Evolutionary conservation across 2,797 vertebrate genomes (phyloP), one percentile per base, ranked within the genome.

Genomic region (Sebastes reedi): DNA sequence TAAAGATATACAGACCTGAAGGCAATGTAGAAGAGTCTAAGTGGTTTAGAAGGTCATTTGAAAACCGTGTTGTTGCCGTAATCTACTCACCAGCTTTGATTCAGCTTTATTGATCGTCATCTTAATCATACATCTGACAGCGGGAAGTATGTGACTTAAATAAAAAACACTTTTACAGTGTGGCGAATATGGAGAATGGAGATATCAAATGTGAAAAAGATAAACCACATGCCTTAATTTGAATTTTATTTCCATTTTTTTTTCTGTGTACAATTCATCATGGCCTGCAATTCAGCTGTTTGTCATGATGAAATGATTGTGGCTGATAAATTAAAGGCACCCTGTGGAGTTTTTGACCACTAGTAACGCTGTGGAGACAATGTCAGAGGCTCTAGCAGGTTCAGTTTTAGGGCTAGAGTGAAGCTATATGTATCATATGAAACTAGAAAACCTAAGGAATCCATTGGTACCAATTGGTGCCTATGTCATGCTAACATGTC

Each of bases 61-160:
- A 72, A 66, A 77, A 52, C 61, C 14, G 29, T 73, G 72, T 67
- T 75, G 62, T 67, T 39, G 55, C 50, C 20, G 12, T 68, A 54
- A 71, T 62, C 60, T 64, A 30, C 68, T 68, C 22, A 24, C 8
- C 24, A 36, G 65, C 46, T 75, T 76, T 72, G 46, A 83, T 68
- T 76, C 46, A 66, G 52, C 29, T 65, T 69, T 34, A 67, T 68
- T 59, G 83, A 72, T 52, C 27, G 54, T 36, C n/a, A 18, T 62
- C 72, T 78, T 61, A 60, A 64, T 81, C 66, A 32, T 27, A 72
- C n/a, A 65, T 75, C 60, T 27, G 56, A 65, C 80, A 80, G 58
- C n/a, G 1, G 24, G 50, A 71, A 27, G 29, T 30, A 10, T 59
- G 72, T 4, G 3, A 67, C 62, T 73, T 69, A 10, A 67, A 64